Percentiles rank a stretch among this genome's conserved stretches.
These are phyloP conservation scores for Hirtodrosophila alboralis DNA, from an alignment of 2,888 invertebrate genomes.

Conservation along the genomic window DNA sequence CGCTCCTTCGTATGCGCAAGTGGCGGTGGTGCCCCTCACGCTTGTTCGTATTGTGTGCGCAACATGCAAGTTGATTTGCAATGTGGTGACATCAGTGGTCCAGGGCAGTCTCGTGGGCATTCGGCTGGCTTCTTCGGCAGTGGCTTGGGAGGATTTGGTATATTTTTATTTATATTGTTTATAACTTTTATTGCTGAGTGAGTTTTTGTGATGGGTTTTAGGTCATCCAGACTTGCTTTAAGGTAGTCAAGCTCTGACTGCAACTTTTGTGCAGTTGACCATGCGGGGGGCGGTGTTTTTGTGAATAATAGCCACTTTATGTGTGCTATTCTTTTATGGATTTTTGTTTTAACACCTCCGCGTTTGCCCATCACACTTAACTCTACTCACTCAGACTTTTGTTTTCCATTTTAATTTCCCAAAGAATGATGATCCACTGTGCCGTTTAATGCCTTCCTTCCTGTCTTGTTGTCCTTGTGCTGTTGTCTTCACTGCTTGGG, in stretches of 20 bases:
- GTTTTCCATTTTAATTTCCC: no score
- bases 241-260: conserved; percentile 5
- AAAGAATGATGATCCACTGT: no score
- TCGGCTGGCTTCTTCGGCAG: conserved; percentile 2
- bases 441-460: no score
- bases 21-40: conserved; percentile 13
- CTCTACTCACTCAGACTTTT: conserved; percentile 8
- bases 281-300: neutral
- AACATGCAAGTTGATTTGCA: conserved; percentile 10
- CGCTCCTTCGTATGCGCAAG: conserved; percentile 12
- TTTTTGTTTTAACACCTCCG: neutral
- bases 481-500: no score
- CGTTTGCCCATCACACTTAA: neutral
- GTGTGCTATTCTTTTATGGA: conserved; percentile 4
- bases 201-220: conserved; percentile 10
- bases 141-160: conserved; percentile 7
- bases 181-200: conserved; percentile 5
- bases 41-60: neutral
- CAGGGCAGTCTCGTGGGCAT: conserved; percentile 19
- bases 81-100: neutral
- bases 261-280: conserved; percentile 10
- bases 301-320: conserved; percentile 1
- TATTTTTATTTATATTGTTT: conserved; percentile 4
- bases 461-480: no score
- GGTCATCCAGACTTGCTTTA: conserved; percentile 8